Base-by-base conservation (phyloP, 2,113 vertebrate genomes). In the Cyprinodon tularosa region DNA sequence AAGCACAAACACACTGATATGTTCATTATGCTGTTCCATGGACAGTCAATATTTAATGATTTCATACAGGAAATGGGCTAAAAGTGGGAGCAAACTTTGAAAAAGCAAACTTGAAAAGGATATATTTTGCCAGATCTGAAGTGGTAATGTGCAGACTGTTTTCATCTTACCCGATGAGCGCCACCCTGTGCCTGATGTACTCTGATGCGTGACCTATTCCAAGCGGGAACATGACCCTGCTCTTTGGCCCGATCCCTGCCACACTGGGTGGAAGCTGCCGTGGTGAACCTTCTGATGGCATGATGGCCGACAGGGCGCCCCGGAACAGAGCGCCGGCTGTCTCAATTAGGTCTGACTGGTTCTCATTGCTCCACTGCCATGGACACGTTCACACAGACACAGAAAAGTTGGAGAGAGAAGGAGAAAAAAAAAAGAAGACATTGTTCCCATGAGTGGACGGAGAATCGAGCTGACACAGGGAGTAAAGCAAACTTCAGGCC, bases 261-360 rank as follows among this genome's bases (percentile, higher is more conserved):
- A 99, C 91, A 0, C 98, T 99, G 0, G 98, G 98, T 53, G 98
- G 98, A 71, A 99, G 95, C 93, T 99, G 98, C 42, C 97, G 96
- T 66, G 94, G 92, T 2, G 95, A 96, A 65, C 94, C 92, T 36
- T 95, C 95, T 0, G 95, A 95, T 3, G 98, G 96, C 90, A 94
- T 95, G 89, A 99, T 92, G 76, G 96, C 66, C 0, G 94, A 94
- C 69, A 98, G 65, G 10, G 93, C 93, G 1, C 93, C 90, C 5
- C 95, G 95, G 81, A 98, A 94, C 76, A 97, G 7, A 65, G 96
- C 93, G 37, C 96, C 94, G 0, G 96, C 97, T 0, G 95, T 92
- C 80, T 97, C 94, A 0, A 97, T 90, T 84, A 99, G 92, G 75
- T 99, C 97, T 0, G 96, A 96, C 89, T 99, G 97, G 92, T 96